Percentiles rank a stretch among this genome's conserved stretches.
phyloP scores from a whole-genome alignment of 1,140 invertebrate species.

The Drosophila murphyi region DNA sequence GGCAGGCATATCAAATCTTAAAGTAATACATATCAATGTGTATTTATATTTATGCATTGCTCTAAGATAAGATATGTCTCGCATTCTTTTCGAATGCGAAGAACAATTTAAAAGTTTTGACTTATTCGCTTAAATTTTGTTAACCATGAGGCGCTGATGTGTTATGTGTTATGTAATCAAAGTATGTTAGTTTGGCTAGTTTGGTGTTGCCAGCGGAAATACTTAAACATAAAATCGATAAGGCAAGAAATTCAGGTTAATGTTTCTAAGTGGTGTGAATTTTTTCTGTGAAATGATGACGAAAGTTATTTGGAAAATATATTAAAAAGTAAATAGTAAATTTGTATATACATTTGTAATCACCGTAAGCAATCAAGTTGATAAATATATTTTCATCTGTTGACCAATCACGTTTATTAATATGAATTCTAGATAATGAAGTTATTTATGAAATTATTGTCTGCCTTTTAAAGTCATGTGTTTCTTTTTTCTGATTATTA shows the following conservation, averaged over 20 bases:
- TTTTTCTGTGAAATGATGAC: neutral
- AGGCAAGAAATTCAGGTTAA: slow-evolving; percentile 69
- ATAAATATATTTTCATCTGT: too few relatives aligned
- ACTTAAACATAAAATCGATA: slow-evolving; percentile 49
- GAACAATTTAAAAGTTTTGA: slow-evolving; percentile 47
- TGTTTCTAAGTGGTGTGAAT: slow-evolving; percentile 22
- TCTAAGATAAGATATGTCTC: slow-evolving; percentile 64
- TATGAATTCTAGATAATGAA: too few relatives aligned
- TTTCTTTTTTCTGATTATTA: too few relatives aligned
- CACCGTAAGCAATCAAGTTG: too few relatives aligned
- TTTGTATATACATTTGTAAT: too few relatives aligned
- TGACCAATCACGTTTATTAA: too few relatives aligned
- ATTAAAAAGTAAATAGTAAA: too few relatives aligned
- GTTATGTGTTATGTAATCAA: slow-evolving; percentile 44
- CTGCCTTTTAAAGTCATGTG: too few relatives aligned
- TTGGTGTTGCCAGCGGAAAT: slow-evolving; percentile 58
- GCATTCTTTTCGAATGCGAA: slow-evolving; percentile 48
- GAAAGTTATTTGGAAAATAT: slow-evolving; percentile 3
- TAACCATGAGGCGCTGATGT: slow-evolving; percentile 50
- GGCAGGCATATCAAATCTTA: slow-evolving; percentile 33
- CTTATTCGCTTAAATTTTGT: slow-evolving; percentile 45
- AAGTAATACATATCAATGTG: slow-evolving; percentile 48
- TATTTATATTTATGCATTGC: slow-evolving; percentile 55
- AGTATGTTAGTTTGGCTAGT: slow-evolving; percentile 28
- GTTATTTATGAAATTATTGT: too few relatives aligned